Percentiles rank a stretch among this genome's conserved stretches.
phyloP scores from a whole-genome alignment of 1,140 invertebrate genomes.

The Drosophila nannoptera region DNA sequence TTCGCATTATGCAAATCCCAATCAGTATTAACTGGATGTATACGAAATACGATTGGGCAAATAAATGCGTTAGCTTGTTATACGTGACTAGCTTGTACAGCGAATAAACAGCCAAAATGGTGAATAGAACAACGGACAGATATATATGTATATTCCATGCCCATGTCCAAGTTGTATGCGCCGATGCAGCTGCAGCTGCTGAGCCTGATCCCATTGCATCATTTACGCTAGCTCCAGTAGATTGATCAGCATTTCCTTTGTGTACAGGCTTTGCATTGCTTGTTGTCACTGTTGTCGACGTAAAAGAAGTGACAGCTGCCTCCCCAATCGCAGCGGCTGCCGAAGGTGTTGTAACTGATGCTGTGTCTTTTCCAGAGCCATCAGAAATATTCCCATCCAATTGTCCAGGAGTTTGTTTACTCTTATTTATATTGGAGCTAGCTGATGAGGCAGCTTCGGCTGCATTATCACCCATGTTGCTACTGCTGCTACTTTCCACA shows the following conservation, averaged over 20 bases:
- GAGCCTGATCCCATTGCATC: conserved; percentile 11
- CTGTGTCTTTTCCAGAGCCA: neutral
- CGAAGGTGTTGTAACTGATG: conserved; percentile 55
- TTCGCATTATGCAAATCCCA: conserved; percentile 87
- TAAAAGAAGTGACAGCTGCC: conserved; percentile 57
- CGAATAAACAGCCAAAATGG: conserved; percentile 88
- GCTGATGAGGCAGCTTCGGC: neutral
- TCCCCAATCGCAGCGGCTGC: conserved; percentile 64
- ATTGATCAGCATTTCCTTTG: conserved; percentile 15
- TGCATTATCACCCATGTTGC: conserved; percentile 17
- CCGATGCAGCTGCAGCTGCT: conserved; percentile 78
- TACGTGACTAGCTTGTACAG: conserved; percentile 90
- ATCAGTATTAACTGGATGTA: conserved; percentile 89
- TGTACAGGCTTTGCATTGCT: neutral
- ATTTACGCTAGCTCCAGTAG: neutral
- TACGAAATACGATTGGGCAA: conserved; percentile 90
- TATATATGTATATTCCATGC: conserved; percentile 95
- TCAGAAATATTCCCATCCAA: conserved; percentile 29
- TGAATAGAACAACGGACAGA: conserved; percentile 89
- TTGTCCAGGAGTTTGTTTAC: conserved; percentile 36
- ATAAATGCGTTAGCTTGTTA: conserved; percentile 88
- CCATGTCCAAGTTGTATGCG: conserved; percentile 84
- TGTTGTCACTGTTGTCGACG: conserved; percentile 45
- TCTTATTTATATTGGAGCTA: conserved; percentile 73
- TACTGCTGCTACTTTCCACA: conserved; percentile 19